phyloP scores from a whole-genome alignment of 2,797 vertebrate genomes.

The Smutsia temminckii region DNA sequence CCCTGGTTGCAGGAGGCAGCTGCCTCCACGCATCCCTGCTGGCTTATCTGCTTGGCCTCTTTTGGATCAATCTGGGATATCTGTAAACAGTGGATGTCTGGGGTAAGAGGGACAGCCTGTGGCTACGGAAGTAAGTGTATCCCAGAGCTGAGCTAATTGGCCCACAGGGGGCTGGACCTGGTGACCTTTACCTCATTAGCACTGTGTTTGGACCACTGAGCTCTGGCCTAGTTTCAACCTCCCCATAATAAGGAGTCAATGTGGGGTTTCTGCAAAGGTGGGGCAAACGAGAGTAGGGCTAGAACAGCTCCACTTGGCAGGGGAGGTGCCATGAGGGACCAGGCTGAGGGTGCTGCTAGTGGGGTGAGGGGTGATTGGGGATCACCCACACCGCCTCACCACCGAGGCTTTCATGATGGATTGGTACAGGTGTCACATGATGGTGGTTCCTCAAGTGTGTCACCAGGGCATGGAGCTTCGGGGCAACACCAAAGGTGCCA shows the following conservation, averaged over 20 bases:
- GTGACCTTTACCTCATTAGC: slow-evolving; percentile 68
- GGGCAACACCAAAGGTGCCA: neutral
- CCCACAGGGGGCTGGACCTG: slow-evolving; percentile 49
- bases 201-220: slow-evolving; percentile 10
- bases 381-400: neutral
- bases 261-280: slow-evolving; percentile 33
- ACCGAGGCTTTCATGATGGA: neutral
- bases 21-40: rapidly evolving
- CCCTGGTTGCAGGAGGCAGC: rapidly evolving
- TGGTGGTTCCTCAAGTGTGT: neutral
- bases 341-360: neutral
- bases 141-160: slow-evolving; percentile 67
- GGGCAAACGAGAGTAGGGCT: rapidly evolving
- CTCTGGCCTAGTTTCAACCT: slow-evolving; percentile 62
- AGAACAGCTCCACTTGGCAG: neutral
- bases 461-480: neutral
- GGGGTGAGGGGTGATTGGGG: neutral
- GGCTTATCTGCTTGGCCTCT: neutral
- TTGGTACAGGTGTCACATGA: neutral
- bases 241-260: slow-evolving; percentile 47
- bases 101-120: slow-evolving; percentile 53
- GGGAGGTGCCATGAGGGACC: neutral
- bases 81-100: slow-evolving; percentile 58
- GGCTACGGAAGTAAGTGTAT: slow-evolving; percentile 69
- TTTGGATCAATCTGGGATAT: slow-evolving; percentile 4